Percentiles rank a stretch among this genome's conserved stretches.
These are phyloP conservation scores for Coptotermes formosanus DNA, from an alignment of 1,140 invertebrate genomes.

Conservation along the genomic window DNA sequence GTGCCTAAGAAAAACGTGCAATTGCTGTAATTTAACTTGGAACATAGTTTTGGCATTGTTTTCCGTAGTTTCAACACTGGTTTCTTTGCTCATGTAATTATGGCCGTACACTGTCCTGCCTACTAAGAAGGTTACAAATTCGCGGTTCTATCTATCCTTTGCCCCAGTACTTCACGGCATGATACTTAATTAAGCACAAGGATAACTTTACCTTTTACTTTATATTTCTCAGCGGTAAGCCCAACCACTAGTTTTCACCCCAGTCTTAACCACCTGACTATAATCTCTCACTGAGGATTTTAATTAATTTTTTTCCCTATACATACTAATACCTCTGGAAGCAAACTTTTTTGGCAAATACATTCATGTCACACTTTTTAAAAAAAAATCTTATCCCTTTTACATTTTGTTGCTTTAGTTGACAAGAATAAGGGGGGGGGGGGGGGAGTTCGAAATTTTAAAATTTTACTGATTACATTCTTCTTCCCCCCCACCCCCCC, in stretches of 20 bases:
- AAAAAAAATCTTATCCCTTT: neutral
- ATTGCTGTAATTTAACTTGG: neutral
- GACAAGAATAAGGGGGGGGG: neutral
- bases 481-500: neutral
- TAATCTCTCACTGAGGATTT: no score
- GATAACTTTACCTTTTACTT: no score
- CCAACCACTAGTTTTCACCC: no score
- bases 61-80: neutral
- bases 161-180: no score
- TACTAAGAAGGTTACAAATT: no score
- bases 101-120: no score
- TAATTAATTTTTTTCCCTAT: no score
- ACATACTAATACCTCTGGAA: neutral
- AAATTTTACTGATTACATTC: slow-evolving; percentile 10
- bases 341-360: neutral
- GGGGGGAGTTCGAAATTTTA: neutral
- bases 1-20: neutral
- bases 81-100: no score
- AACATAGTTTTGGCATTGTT: slow-evolving; percentile 8
- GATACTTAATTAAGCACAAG: no score
- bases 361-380: neutral
- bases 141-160: no score
- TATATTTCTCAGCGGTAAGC: no score
- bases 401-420: neutral
- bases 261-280: no score